Base-by-base conservation (phyloP, 2,888 invertebrate species). In the Ormyrus nitidulus region DNA sequence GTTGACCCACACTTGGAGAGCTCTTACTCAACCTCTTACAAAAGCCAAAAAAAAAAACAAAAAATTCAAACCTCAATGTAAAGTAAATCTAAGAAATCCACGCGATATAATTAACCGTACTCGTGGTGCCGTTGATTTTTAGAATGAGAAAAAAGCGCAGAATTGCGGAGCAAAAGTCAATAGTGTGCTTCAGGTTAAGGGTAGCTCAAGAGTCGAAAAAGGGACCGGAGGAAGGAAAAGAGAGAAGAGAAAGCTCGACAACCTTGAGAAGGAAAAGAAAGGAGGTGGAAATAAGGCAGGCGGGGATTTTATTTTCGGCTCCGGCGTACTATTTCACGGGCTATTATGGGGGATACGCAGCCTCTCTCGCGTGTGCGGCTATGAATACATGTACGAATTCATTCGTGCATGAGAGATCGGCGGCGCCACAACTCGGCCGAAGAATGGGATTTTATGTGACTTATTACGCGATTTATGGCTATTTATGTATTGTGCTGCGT, bases 401-500 rank as follows among this genome's bases (percentile, higher is more conserved):
- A 34, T 11, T 5, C 34, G 51, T 4, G 34, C 34, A 34, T 34
- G 34, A 34, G 46, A 61, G 10, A 5, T 13, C 56, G 10, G 49
- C 34, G 34, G 34, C 34, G 34, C 34, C 34, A 34, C 46, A 3
- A 34, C 59, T 46, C 56, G 46, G 7, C 34, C 56, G 58, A 54
- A 70, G 56, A 70, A 79, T 73, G 75, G 71, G 66, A 70, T 78
- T 75, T 68, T 49, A 59, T 68, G 74, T 78, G 82, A 80, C 82
- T 82, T 82, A 82, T 82, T 82, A 76, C 75, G 64, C 82, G 78
- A 81, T 80, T 82, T 80, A 80, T 77, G 72, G 48, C 71, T 80
- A 77, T 77, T 77, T 80, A 72, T 80, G 71, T 77, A 79, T 69
- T 77, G 71, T 75, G 70, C 10, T 48, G 10, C 49, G 59, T 8